Base-by-base conservation (phyloP, 2,113 vertebrate genomes). In the Anarrhichthys ocellatus region DNA sequence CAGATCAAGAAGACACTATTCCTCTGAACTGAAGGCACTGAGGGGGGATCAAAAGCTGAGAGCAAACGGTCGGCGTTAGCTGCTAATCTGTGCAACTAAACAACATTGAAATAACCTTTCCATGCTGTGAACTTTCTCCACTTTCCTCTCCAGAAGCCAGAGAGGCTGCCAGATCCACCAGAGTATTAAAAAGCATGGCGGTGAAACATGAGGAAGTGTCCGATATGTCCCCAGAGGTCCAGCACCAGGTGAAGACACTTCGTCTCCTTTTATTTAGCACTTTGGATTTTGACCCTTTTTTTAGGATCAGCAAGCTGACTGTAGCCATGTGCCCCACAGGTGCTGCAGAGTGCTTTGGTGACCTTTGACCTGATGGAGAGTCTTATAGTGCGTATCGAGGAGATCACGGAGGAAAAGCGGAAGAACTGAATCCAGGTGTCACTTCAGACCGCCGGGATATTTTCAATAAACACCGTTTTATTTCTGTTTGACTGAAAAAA, bases 351-450 rank as follows among this genome's bases (percentile, higher is more conserved):
- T 0, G 97, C 97, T 73, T 90, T 99, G 92, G 97, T 97, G 92
- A 99, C 97, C 1, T 98, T 97, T 92, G 98, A 99, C 95, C 95
- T 99, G 91, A 99, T 98, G 94, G 97, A 98, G 94, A 99, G 98
- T 91, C 96, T 99, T 74, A 94, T 97, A 24, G 93, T 96, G 83
- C 96, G 96, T 69, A 96, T 97, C 56, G 97, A 99, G 91, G 97
- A 99, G 92, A 96, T 99, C 81, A 94, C 96, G 78, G 96, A 97
- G 91, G 94, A 95, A 84, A 96, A 96, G 90, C 89, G 74, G 76
- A 96, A 95, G 32, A 73, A 66, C 2, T 73, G 34, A 87, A 70
- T 27, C 58, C 22, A 78, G 17, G 9, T 32, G 11, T 27, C 59
- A n/a, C 42, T 18, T 48, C 8, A 34, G 20, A 64, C 9, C 0